phyloP scores from a whole-genome alignment of 2,113 vertebrate species.

The Pollachius pollachius region DNA sequence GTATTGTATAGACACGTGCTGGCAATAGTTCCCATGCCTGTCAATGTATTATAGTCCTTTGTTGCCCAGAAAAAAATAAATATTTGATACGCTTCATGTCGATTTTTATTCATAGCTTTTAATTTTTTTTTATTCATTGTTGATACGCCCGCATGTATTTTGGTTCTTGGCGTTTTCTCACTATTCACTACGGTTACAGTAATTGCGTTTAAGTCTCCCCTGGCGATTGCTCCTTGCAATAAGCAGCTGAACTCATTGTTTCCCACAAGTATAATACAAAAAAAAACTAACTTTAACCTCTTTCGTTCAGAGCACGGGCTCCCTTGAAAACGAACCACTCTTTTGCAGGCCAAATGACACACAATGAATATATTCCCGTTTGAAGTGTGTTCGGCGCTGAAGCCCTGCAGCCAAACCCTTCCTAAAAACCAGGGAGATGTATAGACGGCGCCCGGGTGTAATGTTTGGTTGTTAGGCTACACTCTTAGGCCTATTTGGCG shows the following conservation, averaged over 20 bases:
- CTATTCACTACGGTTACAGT: constrained; percentile 94
- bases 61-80: constrained; percentile 99
- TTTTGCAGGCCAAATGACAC: constrained; percentile 90
- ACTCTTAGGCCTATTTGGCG: constrained; percentile 31
- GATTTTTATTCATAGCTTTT: constrained; percentile 91
- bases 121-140: constrained; percentile 86
- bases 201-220: constrained; percentile 99
- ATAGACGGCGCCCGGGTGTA: constrained; percentile 55
- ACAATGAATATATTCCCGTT: constrained; percentile 74
- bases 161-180: constrained; percentile 84
- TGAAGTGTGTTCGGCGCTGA: constrained; percentile 68
- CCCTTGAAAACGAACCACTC: constrained; percentile 84
- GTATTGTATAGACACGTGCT: constrained; percentile 97
- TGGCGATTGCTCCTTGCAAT: constrained; percentile 97
- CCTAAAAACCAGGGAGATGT: constrained; percentile 64
- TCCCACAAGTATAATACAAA: constrained; percentile 97
- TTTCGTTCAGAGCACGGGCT: constrained; percentile 91
- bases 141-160: constrained; percentile 85
- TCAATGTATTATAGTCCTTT: constrained; percentile 99
- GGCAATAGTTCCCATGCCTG: constrained; percentile 97
- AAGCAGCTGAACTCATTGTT: constrained; percentile 99
- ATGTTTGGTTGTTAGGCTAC: constrained; percentile 56
- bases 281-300: constrained; percentile 88
- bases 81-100: constrained; percentile 99
- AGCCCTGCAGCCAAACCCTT: constrained; percentile 71